Evolutionary conservation across 2,888 invertebrate species (phyloP), one percentile per base, ranked within the genome.

Genomic region (Amphipoea lucens): DNA sequence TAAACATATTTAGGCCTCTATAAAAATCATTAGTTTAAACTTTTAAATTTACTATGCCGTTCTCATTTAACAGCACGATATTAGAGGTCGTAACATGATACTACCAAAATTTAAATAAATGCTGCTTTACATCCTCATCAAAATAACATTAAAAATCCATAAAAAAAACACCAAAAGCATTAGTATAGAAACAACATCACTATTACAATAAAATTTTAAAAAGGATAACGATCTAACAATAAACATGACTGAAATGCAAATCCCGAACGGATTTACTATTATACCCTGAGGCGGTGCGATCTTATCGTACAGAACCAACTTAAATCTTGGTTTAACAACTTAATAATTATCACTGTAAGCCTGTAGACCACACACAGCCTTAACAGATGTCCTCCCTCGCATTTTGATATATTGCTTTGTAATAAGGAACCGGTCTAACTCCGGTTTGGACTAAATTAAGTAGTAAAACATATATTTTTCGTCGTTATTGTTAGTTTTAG

Each of bases 321-420:
- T 91, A 92, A 92, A 90, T 88, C 86, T 89, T 74, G 83, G 89
- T 83, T 90, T 91, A 93, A 93, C 93, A 91, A 91, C 92, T 94
- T 92, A 92, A 94, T 92, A 92, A 94, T 92, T 90, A 93, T 90
- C 89, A 85, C 84, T 88, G 81, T 88, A 88, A 90, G 86, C 88
- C 79, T 87, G 75, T 74, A 87, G 94, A 92, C 94, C 94, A 93
- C 94, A 94, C 94, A 92, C 92, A 90, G 90, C 88, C 77, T 86
- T 86, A 91, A 90, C 90, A 89, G 90, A 90, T 90, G 92, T 93
- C 93, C 94, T 91, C 94, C 94, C 92, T 90, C 93, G 91, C 92
- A 91, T 81, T 89, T 85, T 93, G 92, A 94, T 92, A 90, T 93
- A 94, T 92, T 87, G 86, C 88, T 77, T 78, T 83, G 84, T 79